Evolutionary conservation across 2,113 vertebrate genomes (phyloP).

Genomic region (Paramormyrops kingsleyae): DNA sequence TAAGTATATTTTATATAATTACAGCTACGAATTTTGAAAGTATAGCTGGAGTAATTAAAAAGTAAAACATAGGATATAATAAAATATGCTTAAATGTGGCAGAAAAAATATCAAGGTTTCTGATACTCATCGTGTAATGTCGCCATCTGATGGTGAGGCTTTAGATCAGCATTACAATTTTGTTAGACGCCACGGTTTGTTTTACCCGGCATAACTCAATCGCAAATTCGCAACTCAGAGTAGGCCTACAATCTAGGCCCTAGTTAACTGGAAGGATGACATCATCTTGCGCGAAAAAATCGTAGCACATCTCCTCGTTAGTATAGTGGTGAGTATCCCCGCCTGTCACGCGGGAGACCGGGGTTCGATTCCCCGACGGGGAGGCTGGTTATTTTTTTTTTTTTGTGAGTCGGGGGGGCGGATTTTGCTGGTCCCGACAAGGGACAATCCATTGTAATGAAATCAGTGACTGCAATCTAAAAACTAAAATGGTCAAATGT

Average conservation of each 20-base stretch:
- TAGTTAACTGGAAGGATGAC: background rate
- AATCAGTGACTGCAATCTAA: background rate
- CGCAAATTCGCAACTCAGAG: background rate
- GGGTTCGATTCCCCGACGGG: background rate
- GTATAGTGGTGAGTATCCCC: background rate
- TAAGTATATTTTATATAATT: background rate
- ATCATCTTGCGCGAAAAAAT: rapidly evolving
- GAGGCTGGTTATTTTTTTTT: background rate
- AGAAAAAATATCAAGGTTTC: background rate
- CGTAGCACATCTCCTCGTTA: background rate
- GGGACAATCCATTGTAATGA: background rate
- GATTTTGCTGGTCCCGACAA: background rate
- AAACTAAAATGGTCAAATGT: background rate
- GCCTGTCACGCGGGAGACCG: no score
- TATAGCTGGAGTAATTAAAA: background rate
- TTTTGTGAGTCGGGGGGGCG: background rate
- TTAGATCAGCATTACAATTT: background rate
- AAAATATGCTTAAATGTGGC: background rate
- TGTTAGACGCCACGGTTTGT: background rate
- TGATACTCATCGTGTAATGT: background rate
- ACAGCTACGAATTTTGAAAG: background rate
- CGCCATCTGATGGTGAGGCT: background rate
- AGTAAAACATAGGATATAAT: background rate
- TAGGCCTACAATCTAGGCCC: no score
- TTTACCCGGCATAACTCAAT: background rate